Conservation (phyloP, 2,888 invertebrate species). For the Matsumyia berberina region DNA sequence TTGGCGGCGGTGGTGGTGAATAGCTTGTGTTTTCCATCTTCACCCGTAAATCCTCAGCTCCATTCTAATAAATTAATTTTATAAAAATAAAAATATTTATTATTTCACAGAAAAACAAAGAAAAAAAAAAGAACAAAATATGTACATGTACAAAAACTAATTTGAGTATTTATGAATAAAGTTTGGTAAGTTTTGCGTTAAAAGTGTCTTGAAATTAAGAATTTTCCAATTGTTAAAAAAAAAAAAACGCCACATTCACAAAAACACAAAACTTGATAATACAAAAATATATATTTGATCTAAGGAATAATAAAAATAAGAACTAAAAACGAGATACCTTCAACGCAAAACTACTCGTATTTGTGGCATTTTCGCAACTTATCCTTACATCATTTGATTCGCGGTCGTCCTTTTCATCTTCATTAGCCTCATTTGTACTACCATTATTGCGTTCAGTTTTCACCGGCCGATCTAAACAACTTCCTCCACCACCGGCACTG, state of each 20-base stretch:
- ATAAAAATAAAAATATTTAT: constrained; percentile 22
- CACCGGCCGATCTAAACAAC: constrained; percentile 81
- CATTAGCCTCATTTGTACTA: constrained; percentile 84
- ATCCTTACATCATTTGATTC: constrained; percentile 83
- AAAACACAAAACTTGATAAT: constrained; percentile 53
- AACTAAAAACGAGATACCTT: constrained; percentile 75
- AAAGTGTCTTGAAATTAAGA: constrained; percentile 45
- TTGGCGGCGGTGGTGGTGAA: constrained; percentile 87
- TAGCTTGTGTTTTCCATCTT: constrained; percentile 86
- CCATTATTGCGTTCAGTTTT: constrained; percentile 84
- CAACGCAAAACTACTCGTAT: constrained; percentile 78
- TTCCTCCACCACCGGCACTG: constrained; percentile 77
- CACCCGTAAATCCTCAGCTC: constrained; percentile 90
- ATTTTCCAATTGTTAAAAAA: background rate
- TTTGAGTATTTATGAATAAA: constrained; percentile 20
- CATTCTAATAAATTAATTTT: constrained; percentile 79
- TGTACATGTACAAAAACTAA: too few relatives aligned
- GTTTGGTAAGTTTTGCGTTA: constrained; percentile 77
- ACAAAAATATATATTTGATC: constrained; percentile 8
- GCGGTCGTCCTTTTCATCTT: constrained; percentile 83
- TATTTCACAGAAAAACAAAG: background rate
- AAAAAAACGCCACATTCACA: constrained; percentile 23
- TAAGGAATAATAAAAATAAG: constrained; percentile 14
- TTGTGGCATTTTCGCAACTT: constrained; percentile 75
- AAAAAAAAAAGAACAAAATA: background rate